A percentile compares a stretch with the other conserved stretches of the same genome.
phyloP scores from a whole-genome alignment of 1,140 invertebrate genomes.

The Megalopta genalis region DNA sequence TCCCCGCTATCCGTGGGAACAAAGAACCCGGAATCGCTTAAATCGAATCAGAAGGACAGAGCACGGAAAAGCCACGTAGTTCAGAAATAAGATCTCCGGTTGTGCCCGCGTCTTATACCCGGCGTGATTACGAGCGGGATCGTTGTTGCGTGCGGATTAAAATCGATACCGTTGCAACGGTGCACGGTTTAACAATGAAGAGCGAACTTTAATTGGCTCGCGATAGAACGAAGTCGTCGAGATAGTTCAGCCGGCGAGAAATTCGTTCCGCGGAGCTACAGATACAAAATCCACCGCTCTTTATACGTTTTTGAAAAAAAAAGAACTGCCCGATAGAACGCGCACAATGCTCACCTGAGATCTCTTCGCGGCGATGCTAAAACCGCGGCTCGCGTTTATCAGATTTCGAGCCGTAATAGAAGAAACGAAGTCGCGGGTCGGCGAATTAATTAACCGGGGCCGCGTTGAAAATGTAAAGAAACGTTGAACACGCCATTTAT shows the following conservation, averaged over 20 bases:
- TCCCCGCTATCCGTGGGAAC: not conserved
- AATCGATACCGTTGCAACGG: not conserved
- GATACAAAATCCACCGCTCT: not conserved
- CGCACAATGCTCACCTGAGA: not conserved
- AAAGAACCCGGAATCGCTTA: not conserved
- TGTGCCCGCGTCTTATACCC: not conserved
- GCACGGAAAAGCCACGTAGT: too few species aligned
- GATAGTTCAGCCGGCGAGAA: too few species aligned
- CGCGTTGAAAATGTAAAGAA: not conserved
- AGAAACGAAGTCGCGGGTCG: not conserved
- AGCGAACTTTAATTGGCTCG: not conserved
- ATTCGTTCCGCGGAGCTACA: too few species aligned
- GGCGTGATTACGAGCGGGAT: slow-evolving; percentile 2
- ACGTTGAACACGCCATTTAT: not conserved
- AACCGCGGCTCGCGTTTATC: not conserved
- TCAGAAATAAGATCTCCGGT: slow-evolving; percentile 13
- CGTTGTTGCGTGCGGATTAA: not conserved
- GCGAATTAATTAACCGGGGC: not conserved
- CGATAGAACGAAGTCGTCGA: not conserved
- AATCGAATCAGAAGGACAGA: not conserved
- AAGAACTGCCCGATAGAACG: too few species aligned
- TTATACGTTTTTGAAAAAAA: not conserved
- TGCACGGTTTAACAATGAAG: not conserved
- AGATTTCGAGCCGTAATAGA: not conserved
- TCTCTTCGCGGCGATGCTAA: not conserved